Percentiles rank a stretch among this genome's conserved stretches.
phyloP scores from a whole-genome alignment of 2,888 invertebrate species.

The Erpobdella octoculata region DNA sequence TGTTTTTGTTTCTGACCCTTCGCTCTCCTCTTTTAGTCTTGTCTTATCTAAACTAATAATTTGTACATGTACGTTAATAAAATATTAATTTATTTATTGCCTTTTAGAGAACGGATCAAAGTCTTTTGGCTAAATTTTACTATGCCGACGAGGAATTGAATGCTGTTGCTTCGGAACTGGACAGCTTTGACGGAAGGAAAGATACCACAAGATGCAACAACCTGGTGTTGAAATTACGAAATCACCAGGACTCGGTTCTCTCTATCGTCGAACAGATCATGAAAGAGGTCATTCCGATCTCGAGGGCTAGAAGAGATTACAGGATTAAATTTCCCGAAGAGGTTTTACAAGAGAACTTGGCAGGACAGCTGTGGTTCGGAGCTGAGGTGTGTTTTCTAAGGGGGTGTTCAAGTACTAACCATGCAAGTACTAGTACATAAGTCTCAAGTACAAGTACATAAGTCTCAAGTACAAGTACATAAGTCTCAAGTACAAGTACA shows the following conservation, averaged over 20 bases:
- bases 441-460: no score
- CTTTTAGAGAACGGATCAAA: slow-evolving; percentile 62
- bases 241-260: slow-evolving; percentile 59
- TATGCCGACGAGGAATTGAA: slow-evolving; percentile 94
- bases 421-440: no score
- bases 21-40: not conserved
- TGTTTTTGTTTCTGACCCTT: not conserved
- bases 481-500: no score
- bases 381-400: slow-evolving; percentile 74
- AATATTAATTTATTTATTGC: not conserved
- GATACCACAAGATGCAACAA: slow-evolving; percentile 93
- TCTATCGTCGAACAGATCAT: slow-evolving; percentile 88
- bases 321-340: slow-evolving; percentile 97
- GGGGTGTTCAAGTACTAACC: no score
- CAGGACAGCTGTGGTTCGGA: slow-evolving; percentile 98
- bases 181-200: slow-evolving; percentile 97
- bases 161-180: slow-evolving; percentile 86
- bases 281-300: slow-evolving; percentile 68
- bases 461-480: no score
- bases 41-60: not conserved
- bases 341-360: slow-evolving; percentile 91
- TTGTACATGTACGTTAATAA: not conserved
- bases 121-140: slow-evolving; percentile 88
- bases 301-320: slow-evolving; percentile 84
- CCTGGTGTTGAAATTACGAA: slow-evolving; percentile 81